phyloP scores from a whole-genome alignment of 2,113 vertebrate genomes.

The Dipodomys merriami region DNA sequence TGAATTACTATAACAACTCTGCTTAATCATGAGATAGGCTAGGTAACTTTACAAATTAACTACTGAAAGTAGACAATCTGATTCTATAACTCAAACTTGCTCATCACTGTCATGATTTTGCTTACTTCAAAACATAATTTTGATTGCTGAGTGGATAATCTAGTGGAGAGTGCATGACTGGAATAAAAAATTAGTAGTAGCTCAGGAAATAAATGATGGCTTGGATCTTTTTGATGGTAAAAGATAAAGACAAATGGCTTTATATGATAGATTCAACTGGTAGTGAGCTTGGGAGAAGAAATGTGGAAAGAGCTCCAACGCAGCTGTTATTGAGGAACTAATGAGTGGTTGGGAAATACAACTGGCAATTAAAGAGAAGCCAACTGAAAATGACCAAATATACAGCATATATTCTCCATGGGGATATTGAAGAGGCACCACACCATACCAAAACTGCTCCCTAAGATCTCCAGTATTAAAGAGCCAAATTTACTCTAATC shows the following conservation, averaged over 20 bases:
- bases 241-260: neutral
- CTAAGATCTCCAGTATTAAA: neutral
- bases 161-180: neutral
- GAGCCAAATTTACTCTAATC: neutral
- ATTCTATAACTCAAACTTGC: conserved; percentile 1
- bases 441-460: neutral
- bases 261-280: neutral
- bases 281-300: neutral
- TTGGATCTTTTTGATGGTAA: neutral
- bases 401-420: neutral
- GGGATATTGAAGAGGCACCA: neutral
- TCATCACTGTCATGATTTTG: neutral
- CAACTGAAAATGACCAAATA: neutral
- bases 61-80: neutral
- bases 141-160: neutral
- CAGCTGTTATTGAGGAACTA: neutral
- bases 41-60: neutral
- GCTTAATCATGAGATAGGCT: neutral
- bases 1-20: neutral
- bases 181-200: neutral
- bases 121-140: neutral
- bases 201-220: neutral
- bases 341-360: neutral
- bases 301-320: neutral
- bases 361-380: neutral